Evolutionary conservation across 2,797 vertebrate genomes (phyloP).

Genomic region (Glossophaga mutica): DNA sequence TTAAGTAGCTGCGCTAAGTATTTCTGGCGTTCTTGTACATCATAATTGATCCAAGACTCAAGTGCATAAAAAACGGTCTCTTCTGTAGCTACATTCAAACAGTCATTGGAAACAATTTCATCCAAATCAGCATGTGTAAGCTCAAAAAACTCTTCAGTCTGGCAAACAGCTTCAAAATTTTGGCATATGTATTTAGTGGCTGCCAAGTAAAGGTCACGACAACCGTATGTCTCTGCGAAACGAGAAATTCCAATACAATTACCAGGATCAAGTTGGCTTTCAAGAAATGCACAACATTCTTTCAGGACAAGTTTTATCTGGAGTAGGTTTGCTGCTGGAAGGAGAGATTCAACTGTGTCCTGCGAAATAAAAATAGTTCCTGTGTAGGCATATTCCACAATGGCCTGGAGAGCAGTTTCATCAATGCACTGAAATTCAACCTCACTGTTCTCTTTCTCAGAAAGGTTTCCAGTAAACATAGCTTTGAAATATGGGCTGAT

Average conservation of each 20-base stretch:
- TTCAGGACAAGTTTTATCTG: conserved; percentile 97
- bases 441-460: conserved; percentile 96
- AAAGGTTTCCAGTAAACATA: conserved; percentile 98
- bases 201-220: conserved; percentile 94
- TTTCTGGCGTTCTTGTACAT: conserved; percentile 94
- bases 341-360: conserved; percentile 96
- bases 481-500: conserved; percentile 99
- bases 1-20: conserved; percentile 94
- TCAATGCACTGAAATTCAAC: conserved; percentile 98
- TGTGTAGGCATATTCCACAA: conserved; percentile 98
- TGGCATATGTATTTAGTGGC: conserved; percentile 97
- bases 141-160: conserved; percentile 97
- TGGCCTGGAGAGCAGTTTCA: conserved; percentile 94
- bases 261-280: conserved; percentile 96
- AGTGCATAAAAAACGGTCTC: conserved; percentile 96
- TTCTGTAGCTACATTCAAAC: conserved; percentile 95
- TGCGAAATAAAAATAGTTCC: conserved; percentile 98
- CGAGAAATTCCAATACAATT: conserved; percentile 99
- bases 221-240: conserved; percentile 98
- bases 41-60: conserved; percentile 98
- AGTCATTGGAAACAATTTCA: conserved; percentile 97
- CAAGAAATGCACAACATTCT: conserved; percentile 97
- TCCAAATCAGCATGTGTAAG: conserved; percentile 93
- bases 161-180: conserved; percentile 98
- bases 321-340: conserved; percentile 97